Conservation (phyloP, 2,797 vertebrate genomes). For the Ctenopoma kingsleyae region DNA sequence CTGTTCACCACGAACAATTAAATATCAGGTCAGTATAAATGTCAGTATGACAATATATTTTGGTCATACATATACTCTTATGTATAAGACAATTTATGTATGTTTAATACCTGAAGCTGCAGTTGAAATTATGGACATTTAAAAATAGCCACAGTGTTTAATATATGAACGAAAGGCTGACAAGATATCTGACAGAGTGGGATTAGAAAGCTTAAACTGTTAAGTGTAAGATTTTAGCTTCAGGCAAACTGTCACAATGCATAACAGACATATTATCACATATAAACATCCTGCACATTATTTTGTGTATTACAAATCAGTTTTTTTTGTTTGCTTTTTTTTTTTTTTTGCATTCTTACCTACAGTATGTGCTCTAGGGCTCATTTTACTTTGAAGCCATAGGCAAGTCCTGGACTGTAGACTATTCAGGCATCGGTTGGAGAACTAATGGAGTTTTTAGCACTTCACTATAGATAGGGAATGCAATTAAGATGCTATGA, state of each 20-base stretch:
- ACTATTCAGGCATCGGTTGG: neutral
- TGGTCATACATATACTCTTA: neutral
- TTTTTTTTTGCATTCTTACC: neutral
- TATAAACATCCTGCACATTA: neutral
- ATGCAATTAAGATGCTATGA: neutral
- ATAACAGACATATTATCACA: neutral
- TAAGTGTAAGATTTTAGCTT: neutral
- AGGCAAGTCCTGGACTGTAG: neutral
- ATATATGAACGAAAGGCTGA: neutral
- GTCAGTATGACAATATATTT: too few species aligned
- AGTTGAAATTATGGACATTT: neutral
- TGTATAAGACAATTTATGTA: neutral
- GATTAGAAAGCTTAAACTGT: neutral
- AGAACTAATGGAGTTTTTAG: neutral
- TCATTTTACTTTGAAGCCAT: neutral
- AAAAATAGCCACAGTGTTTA: neutral
- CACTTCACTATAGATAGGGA: neutral
- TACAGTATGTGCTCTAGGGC: neutral
- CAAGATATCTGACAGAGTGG: neutral
- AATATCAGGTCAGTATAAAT: neutral
- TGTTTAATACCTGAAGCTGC: neutral
- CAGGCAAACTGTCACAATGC: neutral
- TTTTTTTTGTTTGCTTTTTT: too few species aligned
- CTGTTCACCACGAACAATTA: conserved; percentile 4
- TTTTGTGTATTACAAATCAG: neutral